Percentiles rank a stretch among this genome's conserved stretches.
Conservation (phyloP, 2,797 vertebrate genomes). For the Microtus agrestis region DNA sequence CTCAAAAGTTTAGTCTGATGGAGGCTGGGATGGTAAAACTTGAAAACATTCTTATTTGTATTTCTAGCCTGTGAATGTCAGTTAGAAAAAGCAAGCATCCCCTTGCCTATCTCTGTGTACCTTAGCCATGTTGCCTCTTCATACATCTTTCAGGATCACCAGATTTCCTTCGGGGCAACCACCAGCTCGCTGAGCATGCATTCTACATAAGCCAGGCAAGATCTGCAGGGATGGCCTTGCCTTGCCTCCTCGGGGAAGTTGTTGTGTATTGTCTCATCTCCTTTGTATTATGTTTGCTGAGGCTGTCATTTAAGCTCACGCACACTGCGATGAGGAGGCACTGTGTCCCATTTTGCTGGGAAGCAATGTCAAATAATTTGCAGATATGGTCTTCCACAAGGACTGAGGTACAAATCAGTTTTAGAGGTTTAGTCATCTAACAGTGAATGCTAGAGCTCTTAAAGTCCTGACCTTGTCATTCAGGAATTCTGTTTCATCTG, state of each 20-base stretch:
- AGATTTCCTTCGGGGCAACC: not conserved
- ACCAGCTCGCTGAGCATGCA: not conserved
- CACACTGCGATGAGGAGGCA: not conserved
- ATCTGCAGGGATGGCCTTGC: not conserved
- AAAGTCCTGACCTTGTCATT: not conserved
- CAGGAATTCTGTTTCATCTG: conserved; percentile 13
- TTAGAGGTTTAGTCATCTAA: not conserved
- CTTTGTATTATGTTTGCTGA: not conserved
- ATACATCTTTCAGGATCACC: not conserved
- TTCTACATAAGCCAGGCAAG: not conserved
- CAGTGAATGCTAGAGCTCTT: not conserved
- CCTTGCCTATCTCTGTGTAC: not conserved
- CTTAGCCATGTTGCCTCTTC: not conserved
- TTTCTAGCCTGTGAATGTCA: not conserved
- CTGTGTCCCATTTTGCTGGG: not conserved
- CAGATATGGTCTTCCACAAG: not conserved
- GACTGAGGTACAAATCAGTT: not conserved
- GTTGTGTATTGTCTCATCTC: not conserved
- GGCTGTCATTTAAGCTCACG: not conserved
- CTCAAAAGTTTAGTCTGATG: not conserved
- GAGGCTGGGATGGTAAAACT: not conserved
- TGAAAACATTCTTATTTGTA: not conserved
- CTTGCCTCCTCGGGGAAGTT: not conserved
- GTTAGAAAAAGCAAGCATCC: not conserved
- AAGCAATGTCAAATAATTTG: conserved; percentile 19